Base-by-base conservation (phyloP, 1,140 invertebrate genomes). In the Aplysia californica region DNA sequence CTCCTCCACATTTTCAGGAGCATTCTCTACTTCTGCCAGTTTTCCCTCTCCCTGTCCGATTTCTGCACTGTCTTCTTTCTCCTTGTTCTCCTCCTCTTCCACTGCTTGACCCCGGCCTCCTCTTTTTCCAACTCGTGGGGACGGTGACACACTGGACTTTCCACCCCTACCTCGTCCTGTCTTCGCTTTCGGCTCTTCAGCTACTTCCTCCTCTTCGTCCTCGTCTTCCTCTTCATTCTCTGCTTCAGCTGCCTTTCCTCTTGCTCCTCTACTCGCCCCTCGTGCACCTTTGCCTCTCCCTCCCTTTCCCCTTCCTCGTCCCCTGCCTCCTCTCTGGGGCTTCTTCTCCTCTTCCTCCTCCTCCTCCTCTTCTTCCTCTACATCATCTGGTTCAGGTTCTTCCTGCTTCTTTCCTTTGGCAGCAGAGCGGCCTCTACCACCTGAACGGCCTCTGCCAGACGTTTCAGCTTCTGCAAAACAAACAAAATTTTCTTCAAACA, bases 201-300 rank as follows among this genome's bases (percentile, higher is more conserved):
- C 23, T 41, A 36, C 56, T 39, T 77, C 67, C 15, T 73, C 66
- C 64, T 56, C 67, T 65, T 66, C 75, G 18, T 68, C 66, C 3
- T 73, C 79, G 21, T 39, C 67, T 64, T 65, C 77, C 33, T 72
- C 78, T 61, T 66, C 76, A 65, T 64, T 33, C 33, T 68, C 79
- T 69, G 59, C 76, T 59, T 75, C 41, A 15, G 50, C 65, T 21
- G 26, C 33, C 66, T 67, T 44, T 74, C 75, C 35, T 65, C 50
- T 55, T 68, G 68, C 59, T 41, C 36, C 44, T 29, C 59, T 64
- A 55, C 66, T n/a, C 26, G 73, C 55, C 56, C 44, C 20, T 21
- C 41, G 3, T 15, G 66, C 56, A 59, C 73, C 68, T 75, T 66
- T 41, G 64, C 59, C 20, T 15, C 56, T 56, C 23, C 58, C 20